Percentiles rank a stretch among this genome's conserved stretches.
These are phyloP conservation scores for Patella depressa DNA, from an alignment of 2,888 invertebrate genomes.

Conservation along the genomic window DNA sequence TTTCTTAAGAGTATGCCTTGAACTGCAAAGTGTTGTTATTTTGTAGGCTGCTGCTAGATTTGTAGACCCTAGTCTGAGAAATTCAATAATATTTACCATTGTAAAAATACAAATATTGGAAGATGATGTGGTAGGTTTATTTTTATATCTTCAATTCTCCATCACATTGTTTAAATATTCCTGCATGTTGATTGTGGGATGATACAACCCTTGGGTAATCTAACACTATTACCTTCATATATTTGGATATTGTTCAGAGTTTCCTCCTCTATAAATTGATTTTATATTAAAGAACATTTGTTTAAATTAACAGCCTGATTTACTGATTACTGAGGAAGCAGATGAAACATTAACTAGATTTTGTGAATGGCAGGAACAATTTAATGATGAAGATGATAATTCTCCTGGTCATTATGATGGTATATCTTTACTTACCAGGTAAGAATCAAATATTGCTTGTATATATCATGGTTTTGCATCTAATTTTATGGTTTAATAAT, in stretches of 20 bases:
- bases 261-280: neutral
- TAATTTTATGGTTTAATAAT: too few relatives aligned
- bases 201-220: too few relatives aligned
- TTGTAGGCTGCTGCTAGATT: slow-evolving; percentile 51
- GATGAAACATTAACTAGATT: slow-evolving; percentile 46
- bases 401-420: slow-evolving; percentile 52
- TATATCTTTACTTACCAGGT: slow-evolving; percentile 56
- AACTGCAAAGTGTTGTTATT: neutral
- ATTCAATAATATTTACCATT: slow-evolving; percentile 43
- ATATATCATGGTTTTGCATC: too few relatives aligned
- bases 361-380: slow-evolving; percentile 56
- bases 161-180: too few relatives aligned
- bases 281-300: neutral
- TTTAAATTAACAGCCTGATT: slow-evolving; percentile 32
- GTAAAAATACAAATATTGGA: slow-evolving; percentile 49
- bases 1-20: too few relatives aligned
- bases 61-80: slow-evolving; percentile 44
- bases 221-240: neutral
- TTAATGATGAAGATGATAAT: slow-evolving; percentile 43
- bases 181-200: too few relatives aligned
- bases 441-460: slow-evolving; percentile 3
- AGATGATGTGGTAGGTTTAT: slow-evolving; percentile 41
- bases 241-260: neutral
- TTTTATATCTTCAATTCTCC: neutral
- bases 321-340: slow-evolving; percentile 45